These are phyloP conservation scores for Hydrozoanthus gracilis DNA, from an alignment of 92 coral and sea anemone genomes.

Conservation along the genomic window DNA sequence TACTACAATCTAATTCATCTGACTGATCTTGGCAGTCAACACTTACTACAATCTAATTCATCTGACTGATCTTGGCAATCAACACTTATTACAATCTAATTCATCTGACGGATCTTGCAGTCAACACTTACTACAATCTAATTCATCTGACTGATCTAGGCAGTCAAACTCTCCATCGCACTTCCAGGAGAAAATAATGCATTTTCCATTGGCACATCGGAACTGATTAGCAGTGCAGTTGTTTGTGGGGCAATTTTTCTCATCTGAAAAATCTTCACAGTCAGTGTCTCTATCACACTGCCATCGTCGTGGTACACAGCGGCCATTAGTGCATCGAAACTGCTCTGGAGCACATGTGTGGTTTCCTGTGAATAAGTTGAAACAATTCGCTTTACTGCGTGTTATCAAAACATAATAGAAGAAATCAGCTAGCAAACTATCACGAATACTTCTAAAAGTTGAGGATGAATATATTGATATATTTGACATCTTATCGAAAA, in stretches of 20 bases:
- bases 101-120: not conserved
- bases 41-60: constrained; percentile 89
- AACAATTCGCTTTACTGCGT: not conserved
- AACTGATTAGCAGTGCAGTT: constrained; percentile 69
- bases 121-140: constrained; percentile 81
- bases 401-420: no score
- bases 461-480: no score
- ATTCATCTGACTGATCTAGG: constrained; percentile 77
- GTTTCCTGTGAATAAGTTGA: not conserved
- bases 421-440: no score
- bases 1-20: not conserved
- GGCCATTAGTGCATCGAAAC: constrained; percentile 76
- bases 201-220: constrained; percentile 63
- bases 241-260: constrained; percentile 62
- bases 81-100: not conserved
- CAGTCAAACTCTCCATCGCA: constrained; percentile 92
- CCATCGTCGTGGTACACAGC: constrained; percentile 68
- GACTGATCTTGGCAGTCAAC: not conserved
- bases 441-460: no score
- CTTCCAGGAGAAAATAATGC: constrained; percentile 59
- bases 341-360: constrained; percentile 22
- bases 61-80: constrained; percentile 85
- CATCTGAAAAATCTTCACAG: constrained; percentile 75
- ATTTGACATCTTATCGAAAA: no score
- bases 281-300: constrained; percentile 69